These are phyloP conservation scores for Cremastinae sp. DNA, from an alignment of 2,888 invertebrate species.

Conservation along the genomic window DNA sequence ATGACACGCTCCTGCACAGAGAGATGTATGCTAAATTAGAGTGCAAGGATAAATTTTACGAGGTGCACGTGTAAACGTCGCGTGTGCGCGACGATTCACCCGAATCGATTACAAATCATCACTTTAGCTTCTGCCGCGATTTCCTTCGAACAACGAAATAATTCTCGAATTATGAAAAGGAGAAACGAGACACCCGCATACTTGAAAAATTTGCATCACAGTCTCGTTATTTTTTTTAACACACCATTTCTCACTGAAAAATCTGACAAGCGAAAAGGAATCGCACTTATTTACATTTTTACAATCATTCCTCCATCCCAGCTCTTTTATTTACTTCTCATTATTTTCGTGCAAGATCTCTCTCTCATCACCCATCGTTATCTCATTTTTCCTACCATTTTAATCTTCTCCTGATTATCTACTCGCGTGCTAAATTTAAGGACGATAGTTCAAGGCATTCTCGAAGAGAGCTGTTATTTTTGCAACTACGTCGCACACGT, in stretches of 20 bases:
- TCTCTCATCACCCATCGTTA: background rate
- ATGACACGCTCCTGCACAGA: slow-evolving; percentile 6
- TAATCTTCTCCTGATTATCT: slow-evolving; percentile 18
- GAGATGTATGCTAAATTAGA: background rate
- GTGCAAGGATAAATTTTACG: slow-evolving; percentile 46
- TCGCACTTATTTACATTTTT: background rate
- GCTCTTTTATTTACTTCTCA: background rate
- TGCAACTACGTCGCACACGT: slow-evolving; percentile 4
- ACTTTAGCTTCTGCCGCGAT: slow-evolving; percentile 17
- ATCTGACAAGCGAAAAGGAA: background rate
- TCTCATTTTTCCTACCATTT: slow-evolving; percentile 1
- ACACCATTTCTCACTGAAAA: background rate
- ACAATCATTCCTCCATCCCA: background rate
- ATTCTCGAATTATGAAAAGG: slow-evolving; percentile 13
- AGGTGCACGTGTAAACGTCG: slow-evolving; percentile 49
- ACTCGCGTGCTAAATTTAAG: slow-evolving; percentile 30
- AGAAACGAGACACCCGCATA: background rate
- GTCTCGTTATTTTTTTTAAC: background rate
- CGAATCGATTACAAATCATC: slow-evolving; percentile 48
- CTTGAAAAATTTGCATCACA: background rate
- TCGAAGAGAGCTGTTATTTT: slow-evolving; percentile 25
- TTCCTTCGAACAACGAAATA: slow-evolving; percentile 21
- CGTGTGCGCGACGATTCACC: slow-evolving; percentile 33
- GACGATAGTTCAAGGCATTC: slow-evolving; percentile 34
- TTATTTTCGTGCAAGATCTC: background rate